Evolutionary conservation across 2,113 vertebrate species (phyloP), one percentile per base, ranked within the genome.

Genomic region (Motacilla tschutschensis): DNA sequence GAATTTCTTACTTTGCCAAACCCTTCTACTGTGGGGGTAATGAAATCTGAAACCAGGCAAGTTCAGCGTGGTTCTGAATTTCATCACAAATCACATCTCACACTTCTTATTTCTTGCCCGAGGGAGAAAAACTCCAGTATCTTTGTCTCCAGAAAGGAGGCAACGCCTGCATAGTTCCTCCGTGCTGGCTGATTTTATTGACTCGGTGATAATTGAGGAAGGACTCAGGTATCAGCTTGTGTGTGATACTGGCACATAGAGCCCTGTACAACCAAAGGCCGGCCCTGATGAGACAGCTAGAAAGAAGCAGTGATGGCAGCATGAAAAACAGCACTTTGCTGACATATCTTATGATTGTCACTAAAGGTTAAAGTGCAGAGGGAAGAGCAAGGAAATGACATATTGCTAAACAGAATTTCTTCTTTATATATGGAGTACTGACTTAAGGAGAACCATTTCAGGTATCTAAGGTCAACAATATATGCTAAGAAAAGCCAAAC

Each of bases 1-100:
- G 72, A 73, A 55, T 25, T 77, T 90, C 35, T 78, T 76, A 62
- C 79, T 35, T 91, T 58, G 76, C 79, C 75, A 92, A 90, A 71
- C 57, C 51, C 71, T 91, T 79, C 57, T 57, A 46, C 46, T 78
- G 38, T 71, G 65, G 29, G 55, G 82, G 62, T 78, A 91, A 90
- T 91, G 92, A 93, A 93, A 93, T 78, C 72, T 93, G 90, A 94
- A 91, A 90, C 92, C 82, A 64, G 82, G 28, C 82, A 82, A 85
- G 60, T 86, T 82, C 55, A 82, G 36, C 0, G 0, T 81, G 69
- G 48, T 51, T 91, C 82, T 91, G 65, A 93, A 90, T 93, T 93
- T 94, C 94, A 91, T 92, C 79, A 73, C 75, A 86, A 75, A 75
- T 92, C 58, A 44, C 46, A 88, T 91, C 84, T 88, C 41, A 9